Base-by-base conservation (phyloP, 2,113 vertebrate genomes). In the Pardalotus punctatus region DNA sequence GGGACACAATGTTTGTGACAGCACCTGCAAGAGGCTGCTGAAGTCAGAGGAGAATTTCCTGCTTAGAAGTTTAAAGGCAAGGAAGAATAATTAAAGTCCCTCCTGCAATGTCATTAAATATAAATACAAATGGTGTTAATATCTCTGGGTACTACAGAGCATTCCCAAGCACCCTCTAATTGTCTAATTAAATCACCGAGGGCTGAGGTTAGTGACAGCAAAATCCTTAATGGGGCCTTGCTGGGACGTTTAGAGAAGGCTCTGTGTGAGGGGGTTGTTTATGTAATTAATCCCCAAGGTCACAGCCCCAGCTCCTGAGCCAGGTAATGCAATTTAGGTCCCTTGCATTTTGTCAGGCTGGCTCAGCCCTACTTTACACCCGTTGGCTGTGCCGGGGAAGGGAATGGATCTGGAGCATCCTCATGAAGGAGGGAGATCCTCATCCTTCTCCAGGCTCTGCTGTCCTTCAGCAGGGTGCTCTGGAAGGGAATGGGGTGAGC, bases 181-280 rank as follows among this genome's bases (percentile, higher is more conserved):
- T 95, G 93, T 95, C 91, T 95, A 97, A 97, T 97, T 97, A 97
- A 97, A 95, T 96, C 96, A 97, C 96, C 51, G 58, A 96, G 93
- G 94, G 95, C 90, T 93, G 86, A 94, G 94, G 96, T 95, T 95
- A 95, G 96, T 66, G 95, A 96, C 94, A 96, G 80, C 17, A 73
- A 65, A 94, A 85, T 96, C 91, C 96, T 95, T 96, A 97, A 96
- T 90, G 88, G 87, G 79, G 93, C 92, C 94, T 97, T 86, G 88
- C 95, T 93, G 78, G 93, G 91, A 95, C 96, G 71, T 97, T 95
- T 95, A 51, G 82, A 82, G 67, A 93, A 92, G 93, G 72, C 56
- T 93, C 62, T 61, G 92, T 87, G 90, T 70, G 43, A 87, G 90
- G 86, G 42, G 27, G 70, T 71, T 97, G 94, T 96, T 97, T 95